Base-by-base conservation (phyloP, 2,797 vertebrate genomes). In the Gadopsis marmoratus region DNA sequence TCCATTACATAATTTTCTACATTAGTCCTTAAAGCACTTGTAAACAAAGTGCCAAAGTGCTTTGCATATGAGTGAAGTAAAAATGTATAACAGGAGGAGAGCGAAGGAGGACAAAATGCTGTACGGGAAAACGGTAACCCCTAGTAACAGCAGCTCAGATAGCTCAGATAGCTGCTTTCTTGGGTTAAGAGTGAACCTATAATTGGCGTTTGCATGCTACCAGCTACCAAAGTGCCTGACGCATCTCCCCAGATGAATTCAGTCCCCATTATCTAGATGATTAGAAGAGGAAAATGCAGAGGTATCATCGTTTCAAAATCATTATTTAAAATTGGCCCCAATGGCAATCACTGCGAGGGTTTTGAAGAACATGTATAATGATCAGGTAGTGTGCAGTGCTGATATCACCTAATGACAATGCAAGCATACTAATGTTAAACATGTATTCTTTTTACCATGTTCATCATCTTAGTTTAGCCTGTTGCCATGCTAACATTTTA, bases 1-100 rank as follows among this genome's bases (percentile, higher is more conserved):
- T 94, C 93, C 91, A 91, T 94, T 74, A 90, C 91, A 90, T 93
- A 81, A 94, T 92, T 88, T 86, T 90, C 81, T 84, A 86, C 85
- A 89, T 91, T 88, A 86, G 82, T 84, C 84, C 87, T 85, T 88
- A 60, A 83, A 87, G 76, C 75, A 76, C 86, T 88, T 81, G 90
- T 91, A 92, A 93, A 94, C 93, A 92, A 90, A 93, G 85, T 54
- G 59, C 31, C 71, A 71, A 58, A 64, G 74, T 78, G 77, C 50
- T 88, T 86, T 79, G 77, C 65, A 81, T 65, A 58, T 10, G 54
- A 84, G 26, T 78, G 29, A 67, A 86, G 79, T 21, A 79, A 81
- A 89, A 73, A 74, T 19, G 75, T 76, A 59, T 71, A 78, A 82
- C 21, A 72, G 11, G 66, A 60, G 23, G 35, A 39, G 65, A 67